A percentile compares a stretch with the other conserved stretches of the same genome.
phyloP scores from a whole-genome alignment of 2,888 invertebrate genomes.

The Plebejus melissa region DNA sequence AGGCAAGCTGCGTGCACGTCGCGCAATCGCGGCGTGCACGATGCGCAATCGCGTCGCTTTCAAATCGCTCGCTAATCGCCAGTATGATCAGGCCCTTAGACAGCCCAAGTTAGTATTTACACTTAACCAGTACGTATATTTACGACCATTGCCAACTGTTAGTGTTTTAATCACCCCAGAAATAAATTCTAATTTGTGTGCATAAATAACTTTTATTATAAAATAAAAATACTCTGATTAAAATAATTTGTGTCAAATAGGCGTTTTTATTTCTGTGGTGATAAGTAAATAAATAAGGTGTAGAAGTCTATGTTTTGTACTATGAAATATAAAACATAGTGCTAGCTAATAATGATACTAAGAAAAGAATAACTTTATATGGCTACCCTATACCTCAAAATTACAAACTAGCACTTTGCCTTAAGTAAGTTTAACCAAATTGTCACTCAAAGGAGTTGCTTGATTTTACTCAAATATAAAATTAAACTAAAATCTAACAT shows the following conservation, averaged over 20 bases:
- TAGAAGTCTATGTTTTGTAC: conserved; percentile 72
- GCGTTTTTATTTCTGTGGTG: conserved; percentile 57
- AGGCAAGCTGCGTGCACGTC: too few species aligned
- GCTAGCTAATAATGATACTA: conserved; percentile 38
- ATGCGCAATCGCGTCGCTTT: too few species aligned
- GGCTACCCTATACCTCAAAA: conserved; percentile 20
- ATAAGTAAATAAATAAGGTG: conserved; percentile 48
- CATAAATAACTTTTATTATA: conserved; percentile 67
- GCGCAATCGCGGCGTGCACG: too few species aligned
- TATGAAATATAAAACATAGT: conserved; percentile 64
- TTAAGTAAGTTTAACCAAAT: conserved; percentile 38
- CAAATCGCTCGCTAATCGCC: too few species aligned
- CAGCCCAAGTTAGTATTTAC: conserved; percentile 1
- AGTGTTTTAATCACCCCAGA: conserved; percentile 40
- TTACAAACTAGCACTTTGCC: conserved; percentile 38
- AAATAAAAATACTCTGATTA: conserved; percentile 64
- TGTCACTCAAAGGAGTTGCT: conserved; percentile 60
- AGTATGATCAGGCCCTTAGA: neutral
- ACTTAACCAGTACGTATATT: conserved; percentile 11
- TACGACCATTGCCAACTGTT: conserved; percentile 15
- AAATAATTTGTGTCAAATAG: conserved; percentile 67
- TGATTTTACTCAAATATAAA: conserved; percentile 64
- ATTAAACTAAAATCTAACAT: conserved; percentile 55
- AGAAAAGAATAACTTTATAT: conserved; percentile 2
- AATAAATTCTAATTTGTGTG: conserved; percentile 53